These are phyloP conservation scores for Helicoverpa assulta DNA, from an alignment of 2,888 invertebrate genomes.

Conservation along the genomic window DNA sequence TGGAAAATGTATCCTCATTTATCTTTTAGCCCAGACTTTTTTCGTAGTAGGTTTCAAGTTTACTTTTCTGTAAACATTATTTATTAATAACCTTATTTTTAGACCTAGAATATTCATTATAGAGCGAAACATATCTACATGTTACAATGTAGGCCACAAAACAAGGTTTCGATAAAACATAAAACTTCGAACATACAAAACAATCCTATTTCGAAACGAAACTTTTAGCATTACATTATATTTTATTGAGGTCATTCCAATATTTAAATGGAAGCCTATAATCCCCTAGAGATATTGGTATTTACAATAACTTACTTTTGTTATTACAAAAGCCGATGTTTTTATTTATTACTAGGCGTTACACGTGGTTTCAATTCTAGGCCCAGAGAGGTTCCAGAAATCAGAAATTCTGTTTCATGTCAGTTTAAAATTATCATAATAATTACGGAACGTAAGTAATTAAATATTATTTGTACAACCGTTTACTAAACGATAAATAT, in stretches of 20 bases:
- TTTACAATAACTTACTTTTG: background rate
- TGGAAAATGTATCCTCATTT: too few species aligned
- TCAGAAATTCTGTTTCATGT: too few species aligned
- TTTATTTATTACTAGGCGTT: background rate
- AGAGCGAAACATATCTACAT: background rate
- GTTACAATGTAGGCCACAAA: background rate
- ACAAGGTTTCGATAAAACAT: background rate
- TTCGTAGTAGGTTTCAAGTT: too few species aligned
- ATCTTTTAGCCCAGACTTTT: too few species aligned
- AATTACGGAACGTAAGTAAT: too few species aligned
- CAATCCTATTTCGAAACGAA: conserved; percentile 18
- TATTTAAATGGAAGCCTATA: conserved; percentile 15
- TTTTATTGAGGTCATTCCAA: conserved; percentile 15
- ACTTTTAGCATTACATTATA: conserved; percentile 4
- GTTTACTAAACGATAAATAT: background rate
- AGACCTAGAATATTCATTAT: too few species aligned
- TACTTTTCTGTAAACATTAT: too few species aligned
- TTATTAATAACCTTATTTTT: too few species aligned
- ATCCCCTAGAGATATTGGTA: background rate
- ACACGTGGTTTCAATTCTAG: background rate
- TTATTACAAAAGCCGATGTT: background rate
- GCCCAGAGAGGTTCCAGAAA: too few species aligned
- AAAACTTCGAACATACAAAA: conserved; percentile 8
- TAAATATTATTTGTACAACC: too few species aligned
- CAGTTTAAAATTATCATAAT: too few species aligned